Evolutionary conservation across 2,888 invertebrate species (phyloP), one percentile per base, ranked within the genome.

Genomic region (Lutraria lutraria): DNA sequence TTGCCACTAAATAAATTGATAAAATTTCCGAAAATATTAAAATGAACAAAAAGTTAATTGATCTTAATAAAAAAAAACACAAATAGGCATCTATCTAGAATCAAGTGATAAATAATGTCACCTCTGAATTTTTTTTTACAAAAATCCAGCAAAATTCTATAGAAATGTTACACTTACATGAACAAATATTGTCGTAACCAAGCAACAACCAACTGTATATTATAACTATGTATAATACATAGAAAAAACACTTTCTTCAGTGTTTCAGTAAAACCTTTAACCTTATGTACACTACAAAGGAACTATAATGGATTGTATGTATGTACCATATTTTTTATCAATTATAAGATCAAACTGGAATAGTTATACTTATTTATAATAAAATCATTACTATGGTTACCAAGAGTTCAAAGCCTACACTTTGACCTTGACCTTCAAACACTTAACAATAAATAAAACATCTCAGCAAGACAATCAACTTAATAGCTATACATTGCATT

Each of bases 391-490:
- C 76, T 34, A 76, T 76, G 76, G 76, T 76, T 19, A 76, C 76
- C 19, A 76, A 34, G 31, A 76, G 15, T 31, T 31, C 34, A 31
- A 31, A 34, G 31, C 29, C 16, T 0, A 31, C 76, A 76, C 34
- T 76, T 16, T 76, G 76, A 31, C 76, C 76, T 76, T 76, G 76
- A 76, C 76, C 15, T 34, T 34, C 16, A 13, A 31, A 76, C 76
- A 31, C 34, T 76, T 34, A 19, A 68, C 25, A 68, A 68, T 25
- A 31, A 34, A 76, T 76, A 76, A 76, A 76, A 76, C 76, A 76
- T 76, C 29, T 76, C 16, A 31, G 31, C 4, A 31, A 76, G 76
- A 31, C 76, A 31, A 76, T 76, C 63, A 68, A 68, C 63, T 68
- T 68, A 76, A 76, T 76, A 31, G 19, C 76, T 34, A 76, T 25